These are phyloP conservation scores for Brachionus rubens DNA, from an alignment of 1,140 invertebrate species.

Conservation along the genomic window DNA sequence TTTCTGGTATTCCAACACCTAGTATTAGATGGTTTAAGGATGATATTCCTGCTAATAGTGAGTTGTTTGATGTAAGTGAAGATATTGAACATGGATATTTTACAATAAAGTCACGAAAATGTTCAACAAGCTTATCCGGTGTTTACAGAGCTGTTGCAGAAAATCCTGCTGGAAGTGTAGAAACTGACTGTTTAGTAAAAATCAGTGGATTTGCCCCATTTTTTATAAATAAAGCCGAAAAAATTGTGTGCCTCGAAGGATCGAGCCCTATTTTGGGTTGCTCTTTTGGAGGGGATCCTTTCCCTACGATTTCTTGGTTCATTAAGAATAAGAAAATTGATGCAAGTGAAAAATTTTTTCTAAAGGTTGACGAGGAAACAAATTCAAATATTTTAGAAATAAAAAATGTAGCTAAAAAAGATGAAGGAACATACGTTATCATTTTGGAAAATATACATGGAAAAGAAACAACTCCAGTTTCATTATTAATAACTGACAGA, in stretches of 20 bases:
- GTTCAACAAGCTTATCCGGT: not conserved
- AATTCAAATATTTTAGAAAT: slow-evolving; percentile 48
- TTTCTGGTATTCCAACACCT: not conserved
- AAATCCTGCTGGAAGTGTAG: slow-evolving; percentile 47
- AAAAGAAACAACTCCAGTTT: slow-evolving; percentile 52
- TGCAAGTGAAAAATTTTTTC: slow-evolving; percentile 48
- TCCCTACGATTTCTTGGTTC: not conserved
- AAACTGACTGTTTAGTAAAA: slow-evolving; percentile 47
- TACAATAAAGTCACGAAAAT: not conserved
- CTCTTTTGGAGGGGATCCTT: not conserved
- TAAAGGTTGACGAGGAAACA: not conserved
- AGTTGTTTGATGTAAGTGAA: not conserved
- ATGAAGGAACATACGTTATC: not conserved
- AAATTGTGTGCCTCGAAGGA: not conserved
- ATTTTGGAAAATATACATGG: slow-evolving; percentile 52
- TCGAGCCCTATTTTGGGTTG: not conserved
- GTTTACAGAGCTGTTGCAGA: slow-evolving; percentile 43
- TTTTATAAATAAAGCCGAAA: not conserved
- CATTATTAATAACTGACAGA: slow-evolving; percentile 58
- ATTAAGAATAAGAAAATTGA: slow-evolving; percentile 46
- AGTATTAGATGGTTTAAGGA: not conserved
- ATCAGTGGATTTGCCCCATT: not conserved
- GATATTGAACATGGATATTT: not conserved
- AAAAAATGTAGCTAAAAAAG: slow-evolving; percentile 46
- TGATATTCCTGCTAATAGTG: slow-evolving; percentile 41